Evolutionary conservation across 2,113 vertebrate genomes (phyloP), one percentile per base, ranked within the genome.

Genomic region (Recurvirostra avosetta): DNA sequence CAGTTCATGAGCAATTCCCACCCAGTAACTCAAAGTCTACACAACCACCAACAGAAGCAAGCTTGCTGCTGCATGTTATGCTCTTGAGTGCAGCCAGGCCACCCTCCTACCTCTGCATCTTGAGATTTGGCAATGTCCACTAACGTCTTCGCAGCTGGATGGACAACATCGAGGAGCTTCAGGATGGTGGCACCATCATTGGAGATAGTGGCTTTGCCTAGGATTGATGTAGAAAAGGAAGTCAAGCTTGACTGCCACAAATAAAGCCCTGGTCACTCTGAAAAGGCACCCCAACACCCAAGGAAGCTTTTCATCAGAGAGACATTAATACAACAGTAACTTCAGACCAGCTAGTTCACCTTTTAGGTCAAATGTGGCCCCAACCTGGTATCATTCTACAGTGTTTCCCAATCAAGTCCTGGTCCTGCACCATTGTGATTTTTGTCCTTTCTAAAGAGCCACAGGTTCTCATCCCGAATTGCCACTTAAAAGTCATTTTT

Each of bases 41-140:
- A 52, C 43, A 49, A 36, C 7, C 38, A 4, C 2, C 4, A 8
- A 6, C 3, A 3, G 3, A 2, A 58, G 25, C 12, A 5, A 56
- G 27, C 9, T 14, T 26, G 21, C 55, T 83, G 72, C 82, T 19
- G 38, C 3, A 1, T 1, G 25, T 9, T 5, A 2, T 0, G 1
- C 27, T 15, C 14, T 73, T 2, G 5, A 77, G 38, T 1, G 0
- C 36, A 49, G 73, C 9, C 67, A 50, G 77, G 38, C 11, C 10
- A 23, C n/a, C 10, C 30, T 77, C 98, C 56, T 92, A 99, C 99
- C 99, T 99, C 99, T 17, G 99, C 99, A 62, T 99, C 99, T 90
- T 99, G 99, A 66, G 99, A 99, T 58, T 99, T 99, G 91, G 99
- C 99, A 0, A 99, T 99, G 98, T 99, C 99, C 95, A 99, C 99